Base-by-base conservation (phyloP, 2,888 invertebrate genomes). In the Halictus quadricinctus region DNA sequence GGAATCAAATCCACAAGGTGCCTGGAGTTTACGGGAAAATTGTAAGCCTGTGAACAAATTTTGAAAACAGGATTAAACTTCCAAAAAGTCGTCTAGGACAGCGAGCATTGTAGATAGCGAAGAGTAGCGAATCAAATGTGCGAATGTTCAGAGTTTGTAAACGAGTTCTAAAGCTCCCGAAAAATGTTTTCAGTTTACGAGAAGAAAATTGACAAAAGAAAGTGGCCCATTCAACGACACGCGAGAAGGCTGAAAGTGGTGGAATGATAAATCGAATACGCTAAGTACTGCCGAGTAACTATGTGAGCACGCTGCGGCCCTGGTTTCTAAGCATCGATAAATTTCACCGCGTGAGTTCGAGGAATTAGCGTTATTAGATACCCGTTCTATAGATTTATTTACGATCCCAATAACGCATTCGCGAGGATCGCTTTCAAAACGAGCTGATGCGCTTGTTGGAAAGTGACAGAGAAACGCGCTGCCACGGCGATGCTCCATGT, bases 271-370 rank as follows among this genome's bases (percentile, higher is more conserved):
- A 64, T 64, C 7, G 25, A 64, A 64, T 64, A 7, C 29, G 25
- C 13, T 6, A 25, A 60, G 60, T 29, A 12, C 25, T 5, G 6
- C 60, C 5, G 5, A 13, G 25, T 13, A 25, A 13, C 25, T 6
- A 60, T 25, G 15, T 25, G 15, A 15, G 12, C 25, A 29, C 15
- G 25, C 13, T 64, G 64, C 64, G 64, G 64, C 29, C 29, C 64
- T 64, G 64, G 25, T 64, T 64, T 64, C 90, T 83, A 80, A 88
- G 86, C 86, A 66, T 80, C 86, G 85, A 88, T 88, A 89, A 88
- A 88, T 89, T 83, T 80, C 79, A 64, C 43, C 72, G n/a, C 77
- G 75, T 50, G 48, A 72, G 72, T 72, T 29, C 50, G 21, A 66
- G 36, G 72, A 85, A 86, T 85, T 80, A 69, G 29, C 72, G 48